Conservation (phyloP, 2,888 invertebrate species). For the Syrphus vitripennis region DNA sequence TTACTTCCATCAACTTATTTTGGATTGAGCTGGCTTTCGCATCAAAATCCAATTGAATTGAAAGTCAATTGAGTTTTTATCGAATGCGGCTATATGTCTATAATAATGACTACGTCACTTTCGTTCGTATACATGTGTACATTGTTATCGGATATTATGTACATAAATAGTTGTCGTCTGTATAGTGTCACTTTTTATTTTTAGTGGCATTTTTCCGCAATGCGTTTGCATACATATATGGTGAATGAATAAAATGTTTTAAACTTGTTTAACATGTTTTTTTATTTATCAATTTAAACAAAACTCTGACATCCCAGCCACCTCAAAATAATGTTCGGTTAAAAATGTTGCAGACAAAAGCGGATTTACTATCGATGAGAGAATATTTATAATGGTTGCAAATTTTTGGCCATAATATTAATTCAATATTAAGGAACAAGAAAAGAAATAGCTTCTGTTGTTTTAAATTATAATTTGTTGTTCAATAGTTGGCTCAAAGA, state of each 20-base stretch:
- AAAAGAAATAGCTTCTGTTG: too few relatives aligned
- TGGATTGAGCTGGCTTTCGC: background rate
- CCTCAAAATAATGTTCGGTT: background rate
- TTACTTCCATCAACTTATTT: background rate
- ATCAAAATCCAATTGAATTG: background rate
- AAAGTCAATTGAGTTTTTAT: conserved; percentile 10
- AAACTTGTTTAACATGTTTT: conserved; percentile 4
- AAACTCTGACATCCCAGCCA: background rate
- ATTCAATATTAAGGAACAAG: too few relatives aligned
- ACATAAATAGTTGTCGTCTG: background rate
- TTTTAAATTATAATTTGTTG: too few relatives aligned
- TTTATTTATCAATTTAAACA: background rate
- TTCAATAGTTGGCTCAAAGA: too few relatives aligned
- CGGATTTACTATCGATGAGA: background rate
- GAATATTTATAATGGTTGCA: background rate
- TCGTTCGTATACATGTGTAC: too few relatives aligned
- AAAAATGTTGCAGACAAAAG: background rate
- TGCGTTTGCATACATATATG: background rate
- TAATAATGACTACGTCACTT: background rate
- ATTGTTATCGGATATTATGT: background rate
- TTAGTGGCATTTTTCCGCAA: background rate
- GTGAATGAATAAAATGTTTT: background rate
- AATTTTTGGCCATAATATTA: too few relatives aligned
- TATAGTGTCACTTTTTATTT: background rate
- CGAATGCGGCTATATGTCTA: background rate